phyloP scores from a whole-genome alignment of 2,797 vertebrate species.

The Hippoglossus hippoglossus region DNA sequence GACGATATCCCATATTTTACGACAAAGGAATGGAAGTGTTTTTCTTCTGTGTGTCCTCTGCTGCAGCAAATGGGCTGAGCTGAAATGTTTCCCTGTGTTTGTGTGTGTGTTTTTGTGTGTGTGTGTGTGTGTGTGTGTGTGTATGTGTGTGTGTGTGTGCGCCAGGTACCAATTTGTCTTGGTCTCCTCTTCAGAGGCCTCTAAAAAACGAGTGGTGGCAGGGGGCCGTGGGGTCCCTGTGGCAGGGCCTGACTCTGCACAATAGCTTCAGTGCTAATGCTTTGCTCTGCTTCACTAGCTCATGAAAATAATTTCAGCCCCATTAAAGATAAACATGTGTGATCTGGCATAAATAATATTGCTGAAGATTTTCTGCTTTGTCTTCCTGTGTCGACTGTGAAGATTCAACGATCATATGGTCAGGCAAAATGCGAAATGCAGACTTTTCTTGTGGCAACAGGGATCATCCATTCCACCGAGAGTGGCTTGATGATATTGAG shows the following conservation, averaged over 20 bases:
- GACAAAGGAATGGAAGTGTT: constrained; percentile 3
- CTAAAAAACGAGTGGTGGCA: constrained; percentile 18
- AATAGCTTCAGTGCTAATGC: constrained; percentile 22
- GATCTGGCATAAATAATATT: not conserved
- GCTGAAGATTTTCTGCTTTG: not conserved
- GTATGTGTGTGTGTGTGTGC: not conserved
- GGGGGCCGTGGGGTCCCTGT: constrained; percentile 26
- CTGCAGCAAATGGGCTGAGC: too few relatives aligned
- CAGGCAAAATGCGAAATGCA: too few relatives aligned
- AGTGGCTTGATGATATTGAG: not conserved
- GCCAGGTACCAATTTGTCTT: constrained; percentile 26
- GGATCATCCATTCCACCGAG: not conserved
- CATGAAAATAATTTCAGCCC: constrained; percentile 12
- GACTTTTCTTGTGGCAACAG: too few relatives aligned
- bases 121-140: too few relatives aligned
- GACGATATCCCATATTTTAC: not conserved
- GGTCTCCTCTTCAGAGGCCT: constrained; percentile 16
- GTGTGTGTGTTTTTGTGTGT: too few relatives aligned
- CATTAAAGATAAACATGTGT: constrained; percentile 9
- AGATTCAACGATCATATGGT: too few relatives aligned
- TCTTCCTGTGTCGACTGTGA: not conserved
- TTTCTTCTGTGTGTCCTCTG: not conserved
- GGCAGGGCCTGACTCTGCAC: constrained; percentile 23
- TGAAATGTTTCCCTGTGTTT: too few relatives aligned
- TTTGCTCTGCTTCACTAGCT: constrained; percentile 23